Evolutionary conservation across 2,113 vertebrate genomes (phyloP).

Genomic region (Ammodytes dubius): DNA sequence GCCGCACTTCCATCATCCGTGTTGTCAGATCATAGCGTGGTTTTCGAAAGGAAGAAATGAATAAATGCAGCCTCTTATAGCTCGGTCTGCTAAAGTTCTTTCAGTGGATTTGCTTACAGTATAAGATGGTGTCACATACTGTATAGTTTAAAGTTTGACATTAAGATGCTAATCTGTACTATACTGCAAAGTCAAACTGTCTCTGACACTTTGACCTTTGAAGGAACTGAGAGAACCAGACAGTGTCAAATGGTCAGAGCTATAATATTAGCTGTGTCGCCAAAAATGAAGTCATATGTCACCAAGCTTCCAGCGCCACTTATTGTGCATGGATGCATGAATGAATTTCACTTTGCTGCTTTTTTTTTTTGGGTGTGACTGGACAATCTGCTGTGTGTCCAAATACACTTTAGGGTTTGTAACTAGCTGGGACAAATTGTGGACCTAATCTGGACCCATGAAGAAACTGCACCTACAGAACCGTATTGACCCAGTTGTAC

Average conservation of each 20-base stretch:
- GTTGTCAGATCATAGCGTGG: not conserved
- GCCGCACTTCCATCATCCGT: not conserved
- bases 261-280: not conserved
- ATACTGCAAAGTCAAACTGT: not conserved
- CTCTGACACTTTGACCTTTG: not conserved
- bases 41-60: not conserved
- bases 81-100: not conserved
- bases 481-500: too few relatives aligned
- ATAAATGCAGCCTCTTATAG: not conserved
- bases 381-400: constrained; percentile 1
- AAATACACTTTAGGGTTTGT: too few relatives aligned
- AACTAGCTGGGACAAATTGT: too few relatives aligned
- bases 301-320: not conserved
- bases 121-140: not conserved
- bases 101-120: too few relatives aligned
- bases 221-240: not conserved
- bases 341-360: not conserved
- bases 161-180: not conserved
- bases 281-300: not conserved
- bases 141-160: not conserved
- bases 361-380: not conserved
- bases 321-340: not conserved
- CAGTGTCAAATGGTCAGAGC: not conserved
- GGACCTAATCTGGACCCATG: not conserved
- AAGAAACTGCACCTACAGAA: not conserved